Conservation (phyloP, 1,140 invertebrate genomes). For the Drosophila pseudoobscura region DNA sequence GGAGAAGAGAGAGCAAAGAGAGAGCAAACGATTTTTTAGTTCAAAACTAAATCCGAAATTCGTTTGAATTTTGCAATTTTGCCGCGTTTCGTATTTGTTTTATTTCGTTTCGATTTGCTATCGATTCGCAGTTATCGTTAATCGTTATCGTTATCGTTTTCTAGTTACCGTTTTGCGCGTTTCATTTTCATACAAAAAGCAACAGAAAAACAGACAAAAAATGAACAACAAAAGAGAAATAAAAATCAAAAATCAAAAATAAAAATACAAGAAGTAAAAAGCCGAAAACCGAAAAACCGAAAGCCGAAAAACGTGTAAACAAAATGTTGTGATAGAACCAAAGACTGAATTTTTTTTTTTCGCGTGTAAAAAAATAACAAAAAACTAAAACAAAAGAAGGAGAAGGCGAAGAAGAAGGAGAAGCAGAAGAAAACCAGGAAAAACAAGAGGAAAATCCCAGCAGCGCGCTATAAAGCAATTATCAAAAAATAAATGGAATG, state of each 20-base stretch:
- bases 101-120: conserved; percentile 57
- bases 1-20: conserved; percentile 13
- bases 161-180: conserved; percentile 23
- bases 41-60: conserved; percentile 75
- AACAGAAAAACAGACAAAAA: conserved; percentile 22
- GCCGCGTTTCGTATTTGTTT: too few relatives aligned
- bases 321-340: conserved; percentile 83
- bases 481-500: conserved; percentile 25
- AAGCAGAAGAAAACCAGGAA: neutral
- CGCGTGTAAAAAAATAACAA: conserved; percentile 65
- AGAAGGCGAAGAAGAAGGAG: neutral
- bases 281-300: conserved; percentile 39
- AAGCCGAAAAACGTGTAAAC: conserved; percentile 81
- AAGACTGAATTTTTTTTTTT: conserved; percentile 83
- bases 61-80: conserved; percentile 56
- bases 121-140: conserved; percentile 33
- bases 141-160: conserved; percentile 8
- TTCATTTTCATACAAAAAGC: conserved; percentile 50
- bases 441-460: conserved; percentile 16
- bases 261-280: neutral
- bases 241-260: conserved; percentile 15
- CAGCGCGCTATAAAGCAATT: conserved; percentile 41
- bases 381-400: conserved; percentile 28
- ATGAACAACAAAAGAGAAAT: conserved; percentile 18
- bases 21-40: conserved; percentile 70